A percentile compares a stretch with the other conserved stretches of the same genome.
Conservation (phyloP, 2,888 invertebrate species). For the Drosophila longiperda region DNA sequence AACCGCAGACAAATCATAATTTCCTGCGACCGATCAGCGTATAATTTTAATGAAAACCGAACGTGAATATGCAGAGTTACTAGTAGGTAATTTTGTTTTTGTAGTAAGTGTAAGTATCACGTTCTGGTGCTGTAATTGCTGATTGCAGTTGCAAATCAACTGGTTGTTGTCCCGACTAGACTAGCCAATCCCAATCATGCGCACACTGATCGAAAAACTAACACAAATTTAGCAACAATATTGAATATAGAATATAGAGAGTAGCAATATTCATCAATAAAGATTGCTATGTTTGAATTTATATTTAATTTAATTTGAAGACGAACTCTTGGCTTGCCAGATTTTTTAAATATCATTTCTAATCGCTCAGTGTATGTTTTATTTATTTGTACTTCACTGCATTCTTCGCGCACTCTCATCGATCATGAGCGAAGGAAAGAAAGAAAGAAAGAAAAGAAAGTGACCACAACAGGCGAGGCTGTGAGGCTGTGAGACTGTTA, state of each 20-base stretch:
- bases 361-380: conserved; percentile 31
- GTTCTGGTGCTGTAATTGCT: conserved; percentile 45
- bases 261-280: background rate
- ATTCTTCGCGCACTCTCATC: conserved; percentile 60
- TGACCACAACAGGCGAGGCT: conserved; percentile 58
- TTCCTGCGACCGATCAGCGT: conserved; percentile 58
- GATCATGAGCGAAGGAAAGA: conserved; percentile 63
- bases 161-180: conserved; percentile 19
- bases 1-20: conserved; percentile 70
- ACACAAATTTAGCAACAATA: background rate
- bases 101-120: background rate
- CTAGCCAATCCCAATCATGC: conserved; percentile 6
- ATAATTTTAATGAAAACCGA: conserved; percentile 60
- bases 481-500: conserved; percentile 19
- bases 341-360: background rate
- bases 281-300: background rate
- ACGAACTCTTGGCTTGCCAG: background rate
- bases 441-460: conserved; percentile 69
- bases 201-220: conserved; percentile 25
- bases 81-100: background rate
- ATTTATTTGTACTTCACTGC: conserved; percentile 46
- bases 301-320: background rate
- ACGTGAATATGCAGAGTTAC: conserved; percentile 25
- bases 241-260: background rate
- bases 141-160: conserved; percentile 38